Conservation (phyloP, 2,797 vertebrate species). For the Hypotaenidia philippensis region DNA sequence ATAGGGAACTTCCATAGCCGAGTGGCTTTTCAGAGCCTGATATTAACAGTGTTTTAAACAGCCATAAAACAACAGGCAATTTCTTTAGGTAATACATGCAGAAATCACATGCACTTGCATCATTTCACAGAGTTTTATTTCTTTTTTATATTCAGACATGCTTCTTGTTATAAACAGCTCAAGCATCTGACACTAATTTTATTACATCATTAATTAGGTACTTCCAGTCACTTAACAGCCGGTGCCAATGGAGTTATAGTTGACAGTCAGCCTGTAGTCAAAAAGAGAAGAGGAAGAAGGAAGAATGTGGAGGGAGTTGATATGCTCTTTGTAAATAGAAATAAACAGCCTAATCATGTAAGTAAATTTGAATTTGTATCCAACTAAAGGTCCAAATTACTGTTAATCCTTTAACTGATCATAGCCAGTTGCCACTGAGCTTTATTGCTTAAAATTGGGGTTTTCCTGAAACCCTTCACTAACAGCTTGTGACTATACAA, state of each 20-base stretch:
- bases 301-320: constrained; percentile 98
- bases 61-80: not conserved
- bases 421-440: not conserved
- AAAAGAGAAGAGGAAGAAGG: constrained; percentile 93
- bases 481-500: not conserved
- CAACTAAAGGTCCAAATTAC: not conserved
- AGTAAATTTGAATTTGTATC: constrained; percentile 46
- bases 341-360: constrained; percentile 88
- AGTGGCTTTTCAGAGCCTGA: not conserved
- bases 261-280: constrained; percentile 90
- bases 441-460: not conserved
- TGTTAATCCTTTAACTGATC: not conserved
- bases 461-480: not conserved
- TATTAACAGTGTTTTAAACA: not conserved
- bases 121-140: not conserved
- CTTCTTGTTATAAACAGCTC: not conserved
- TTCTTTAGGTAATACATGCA: not conserved
- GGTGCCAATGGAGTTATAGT: constrained; percentile 87
- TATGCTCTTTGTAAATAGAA: constrained; percentile 91
- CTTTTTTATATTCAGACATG: not conserved
- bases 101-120: not conserved
- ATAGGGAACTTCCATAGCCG: not conserved
- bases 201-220: constrained; percentile 74
- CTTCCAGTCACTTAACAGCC: constrained; percentile 84
- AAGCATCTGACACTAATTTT: not conserved